Conservation (phyloP, 2,113 vertebrate genomes). For the Anser brachyrhynchus region DNA sequence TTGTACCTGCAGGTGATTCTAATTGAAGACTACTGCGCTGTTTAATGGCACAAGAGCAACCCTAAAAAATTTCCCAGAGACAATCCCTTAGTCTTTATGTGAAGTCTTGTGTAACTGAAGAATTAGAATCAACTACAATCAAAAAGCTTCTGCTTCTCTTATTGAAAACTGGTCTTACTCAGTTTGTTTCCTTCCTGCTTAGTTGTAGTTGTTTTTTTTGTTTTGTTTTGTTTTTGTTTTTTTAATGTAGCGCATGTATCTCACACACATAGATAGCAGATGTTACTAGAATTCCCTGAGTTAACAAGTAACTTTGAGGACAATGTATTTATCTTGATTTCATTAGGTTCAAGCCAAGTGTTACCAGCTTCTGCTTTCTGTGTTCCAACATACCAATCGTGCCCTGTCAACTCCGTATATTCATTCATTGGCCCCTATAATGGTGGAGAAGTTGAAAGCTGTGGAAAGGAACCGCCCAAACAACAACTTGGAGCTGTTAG, state of each 20-base stretch:
- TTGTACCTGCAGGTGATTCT: neutral
- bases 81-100: too few relatives aligned
- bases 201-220: neutral
- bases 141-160: neutral
- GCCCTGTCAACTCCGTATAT: slow-evolving; percentile 95
- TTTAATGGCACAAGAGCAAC: too few relatives aligned
- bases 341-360: slow-evolving; percentile 93
- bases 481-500: slow-evolving; percentile 86
- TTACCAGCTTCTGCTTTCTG: slow-evolving; percentile 95
- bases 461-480: slow-evolving; percentile 86
- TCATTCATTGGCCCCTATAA: slow-evolving; percentile 90
- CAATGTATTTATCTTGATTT: slow-evolving; percentile 53
- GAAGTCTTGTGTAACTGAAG: too few relatives aligned
- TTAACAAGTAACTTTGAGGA: slow-evolving; percentile 27
- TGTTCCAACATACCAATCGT: slow-evolving; percentile 94
- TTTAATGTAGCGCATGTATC: neutral
- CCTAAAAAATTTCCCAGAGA: too few relatives aligned
- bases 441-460: slow-evolving; percentile 95
- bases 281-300: neutral
- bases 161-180: neutral
- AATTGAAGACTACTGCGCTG: neutral
- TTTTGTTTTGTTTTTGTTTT: neutral
- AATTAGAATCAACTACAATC: too few relatives aligned
- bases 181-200: neutral
- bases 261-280: neutral